A percentile compares a stretch with the other conserved stretches of the same genome.
Evolutionary conservation across 2,113 vertebrate species (phyloP).

Genomic region (Dipodomys spectabilis): DNA sequence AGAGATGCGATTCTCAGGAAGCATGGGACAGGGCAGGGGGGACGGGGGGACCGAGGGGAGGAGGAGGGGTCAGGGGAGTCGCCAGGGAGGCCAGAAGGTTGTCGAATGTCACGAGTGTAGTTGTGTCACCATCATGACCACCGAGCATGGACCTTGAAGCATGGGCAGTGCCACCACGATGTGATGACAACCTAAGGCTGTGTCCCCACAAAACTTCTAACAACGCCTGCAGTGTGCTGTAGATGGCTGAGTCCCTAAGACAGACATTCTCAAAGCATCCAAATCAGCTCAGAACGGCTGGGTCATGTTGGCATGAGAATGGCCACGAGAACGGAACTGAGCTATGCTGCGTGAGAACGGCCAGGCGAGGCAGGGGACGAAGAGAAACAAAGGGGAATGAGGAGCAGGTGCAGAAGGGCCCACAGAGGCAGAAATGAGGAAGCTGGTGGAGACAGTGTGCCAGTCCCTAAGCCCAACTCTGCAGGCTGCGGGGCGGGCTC

Average conservation of each 20-base stretch:
- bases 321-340: too few relatives aligned
- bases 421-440: neutral
- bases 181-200: neutral
- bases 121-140: rapidly evolving
- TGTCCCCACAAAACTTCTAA: neutral
- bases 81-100: too few relatives aligned
- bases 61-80: neutral
- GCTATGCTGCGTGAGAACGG: too few relatives aligned
- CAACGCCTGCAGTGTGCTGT: too few relatives aligned
- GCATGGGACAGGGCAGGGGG: neutral
- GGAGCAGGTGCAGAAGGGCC: too few relatives aligned
- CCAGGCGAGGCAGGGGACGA: too few relatives aligned
- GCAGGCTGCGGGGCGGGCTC: neutral
- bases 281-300: neutral
- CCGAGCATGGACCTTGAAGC: neutral
- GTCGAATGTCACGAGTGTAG: neutral
- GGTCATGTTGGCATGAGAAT: neutral
- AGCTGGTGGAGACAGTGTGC: too few relatives aligned
- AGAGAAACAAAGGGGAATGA: neutral
- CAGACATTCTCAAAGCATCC: neutral
- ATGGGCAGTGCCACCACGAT: rapidly evolving
- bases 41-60: too few relatives aligned
- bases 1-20: neutral
- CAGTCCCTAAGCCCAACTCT: rapidly evolving
- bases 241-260: neutral